phyloP scores from a whole-genome alignment of 2,797 vertebrate genomes.

The Enteromius argenteus region DNA sequence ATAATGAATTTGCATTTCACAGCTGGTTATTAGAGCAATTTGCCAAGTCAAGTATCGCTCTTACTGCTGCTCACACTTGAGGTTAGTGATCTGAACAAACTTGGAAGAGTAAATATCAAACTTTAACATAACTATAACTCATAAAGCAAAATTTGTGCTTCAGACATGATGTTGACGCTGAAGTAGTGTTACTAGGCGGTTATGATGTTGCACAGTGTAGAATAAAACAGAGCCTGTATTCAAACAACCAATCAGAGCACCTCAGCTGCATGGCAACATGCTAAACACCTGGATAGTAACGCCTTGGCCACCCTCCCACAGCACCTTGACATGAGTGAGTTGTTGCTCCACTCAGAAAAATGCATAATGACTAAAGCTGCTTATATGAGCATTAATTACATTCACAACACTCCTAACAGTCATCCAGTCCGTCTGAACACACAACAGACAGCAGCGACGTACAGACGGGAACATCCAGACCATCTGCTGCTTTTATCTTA shows the following conservation, averaged over 20 bases:
- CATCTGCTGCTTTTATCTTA: neutral
- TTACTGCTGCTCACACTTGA: neutral
- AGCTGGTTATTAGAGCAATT: slow-evolving; percentile 5
- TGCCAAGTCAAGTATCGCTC: neutral
- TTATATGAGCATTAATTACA: slow-evolving; percentile 6
- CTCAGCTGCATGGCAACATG: neutral
- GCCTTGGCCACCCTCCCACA: neutral
- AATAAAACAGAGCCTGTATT: neutral
- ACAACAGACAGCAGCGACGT: neutral
- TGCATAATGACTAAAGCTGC: neutral
- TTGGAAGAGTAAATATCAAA: neutral
- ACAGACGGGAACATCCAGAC: slow-evolving; percentile 8
- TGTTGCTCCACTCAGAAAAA: neutral
- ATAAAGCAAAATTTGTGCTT: neutral
- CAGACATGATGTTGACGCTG: neutral
- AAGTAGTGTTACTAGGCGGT: neutral
- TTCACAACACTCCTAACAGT: neutral
- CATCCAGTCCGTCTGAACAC: slow-evolving; percentile 6
- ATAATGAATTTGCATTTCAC: slow-evolving; percentile 22
- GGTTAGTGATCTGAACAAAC: neutral
- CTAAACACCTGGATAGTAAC: neutral
- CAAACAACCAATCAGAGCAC: neutral
- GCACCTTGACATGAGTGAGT: neutral
- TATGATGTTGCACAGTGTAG: neutral
- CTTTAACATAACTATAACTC: neutral